These are phyloP conservation scores for Mesitornis unicolor DNA, from an alignment of 2,113 vertebrate species.

Conservation along the genomic window DNA sequence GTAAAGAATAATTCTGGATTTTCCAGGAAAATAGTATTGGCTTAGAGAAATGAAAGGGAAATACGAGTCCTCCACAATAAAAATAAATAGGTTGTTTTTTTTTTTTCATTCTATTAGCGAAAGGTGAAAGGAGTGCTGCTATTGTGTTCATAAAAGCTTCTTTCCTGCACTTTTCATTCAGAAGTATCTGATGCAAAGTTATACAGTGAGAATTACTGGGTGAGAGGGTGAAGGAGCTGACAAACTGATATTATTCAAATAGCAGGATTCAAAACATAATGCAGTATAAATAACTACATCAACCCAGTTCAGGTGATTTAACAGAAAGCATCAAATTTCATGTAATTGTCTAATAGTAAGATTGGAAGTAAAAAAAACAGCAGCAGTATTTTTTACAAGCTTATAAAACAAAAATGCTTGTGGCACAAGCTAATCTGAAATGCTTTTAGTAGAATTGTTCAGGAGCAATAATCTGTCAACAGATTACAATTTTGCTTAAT, in stretches of 20 bases:
- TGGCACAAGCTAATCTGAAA: slow-evolving; percentile 79
- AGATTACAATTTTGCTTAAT: slow-evolving; percentile 89
- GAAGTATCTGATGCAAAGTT: slow-evolving; percentile 14
- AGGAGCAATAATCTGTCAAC: slow-evolving; percentile 83
- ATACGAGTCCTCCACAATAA: neutral
- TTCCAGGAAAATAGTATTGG: neutral
- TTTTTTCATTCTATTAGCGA: neutral
- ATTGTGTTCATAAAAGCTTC: slow-evolving; percentile 3
- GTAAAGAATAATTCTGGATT: neutral
- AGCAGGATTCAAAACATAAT: slow-evolving; percentile 4
- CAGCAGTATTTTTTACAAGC: slow-evolving; percentile 70
- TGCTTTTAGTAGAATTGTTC: slow-evolving; percentile 82
- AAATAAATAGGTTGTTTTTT: neutral
- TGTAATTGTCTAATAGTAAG: slow-evolving; percentile 34
- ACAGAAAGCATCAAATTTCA: slow-evolving; percentile 45
- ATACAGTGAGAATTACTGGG: neutral
- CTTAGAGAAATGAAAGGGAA: neutral
- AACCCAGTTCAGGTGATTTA: slow-evolving; percentile 26
- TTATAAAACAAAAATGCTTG: slow-evolving; percentile 75
- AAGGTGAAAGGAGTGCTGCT: slow-evolving; percentile 11
- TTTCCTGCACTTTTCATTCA: slow-evolving; percentile 8
- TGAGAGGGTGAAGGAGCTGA: neutral
- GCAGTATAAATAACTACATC: neutral
- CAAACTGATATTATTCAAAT: neutral
- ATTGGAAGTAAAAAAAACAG: slow-evolving; percentile 42